Conservation (phyloP, 1,140 invertebrate species). For the Branchinecta lynchi region DNA sequence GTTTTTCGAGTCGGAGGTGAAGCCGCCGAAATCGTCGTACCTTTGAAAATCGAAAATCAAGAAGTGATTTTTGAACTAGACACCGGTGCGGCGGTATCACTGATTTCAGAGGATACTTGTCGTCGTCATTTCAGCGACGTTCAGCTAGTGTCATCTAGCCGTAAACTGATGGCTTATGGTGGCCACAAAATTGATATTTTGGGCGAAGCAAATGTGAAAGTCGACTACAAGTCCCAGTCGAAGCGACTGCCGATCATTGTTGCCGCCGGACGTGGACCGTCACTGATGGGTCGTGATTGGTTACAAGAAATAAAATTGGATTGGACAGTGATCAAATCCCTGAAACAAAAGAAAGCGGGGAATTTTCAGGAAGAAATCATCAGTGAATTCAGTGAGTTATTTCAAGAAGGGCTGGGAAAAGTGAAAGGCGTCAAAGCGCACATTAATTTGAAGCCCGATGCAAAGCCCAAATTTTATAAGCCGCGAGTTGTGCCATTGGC, state of each 20-base stretch:
- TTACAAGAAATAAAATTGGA: slow-evolving; percentile 10
- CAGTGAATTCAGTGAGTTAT: not conserved
- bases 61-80: slow-evolving; percentile 14
- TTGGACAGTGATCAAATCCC: not conserved
- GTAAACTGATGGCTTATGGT: slow-evolving; percentile 1
- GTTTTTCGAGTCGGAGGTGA: not conserved
- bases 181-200: slow-evolving; percentile 13
- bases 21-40: not conserved
- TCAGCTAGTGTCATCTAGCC: not conserved
- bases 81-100: slow-evolving; percentile 15
- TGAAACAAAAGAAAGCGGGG: not conserved
- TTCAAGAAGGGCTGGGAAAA: slow-evolving; percentile 12
- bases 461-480: slow-evolving; percentile 17
- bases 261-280: slow-evolving; percentile 13
- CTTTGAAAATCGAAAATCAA: not conserved
- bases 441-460: slow-evolving; percentile 8
- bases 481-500: slow-evolving; percentile 17
- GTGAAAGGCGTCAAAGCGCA: not conserved
- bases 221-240: slow-evolving; percentile 4
- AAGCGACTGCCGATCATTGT: slow-evolving; percentile 12
- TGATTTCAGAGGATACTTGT: slow-evolving; percentile 13
- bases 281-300: slow-evolving; percentile 11
- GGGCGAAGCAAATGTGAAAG: slow-evolving; percentile 13
- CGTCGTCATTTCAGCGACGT: not conserved
- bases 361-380: not conserved